Conservation (phyloP, 2,797 vertebrate species). For the Periparus ater region DNA sequence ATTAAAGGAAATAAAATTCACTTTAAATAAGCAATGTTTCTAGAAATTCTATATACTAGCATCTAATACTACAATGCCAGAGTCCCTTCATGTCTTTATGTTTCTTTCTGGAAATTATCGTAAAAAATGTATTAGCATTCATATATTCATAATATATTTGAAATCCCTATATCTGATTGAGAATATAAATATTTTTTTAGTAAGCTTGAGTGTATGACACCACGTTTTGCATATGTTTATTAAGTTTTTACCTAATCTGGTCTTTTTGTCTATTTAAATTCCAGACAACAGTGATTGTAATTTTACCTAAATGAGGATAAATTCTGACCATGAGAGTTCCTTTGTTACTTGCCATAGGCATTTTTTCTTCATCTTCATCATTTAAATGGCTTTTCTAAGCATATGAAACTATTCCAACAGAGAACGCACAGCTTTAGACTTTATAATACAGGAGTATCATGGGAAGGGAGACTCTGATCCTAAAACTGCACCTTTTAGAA, state of each 20-base stretch:
- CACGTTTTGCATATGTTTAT: background rate
- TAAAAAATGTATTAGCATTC: background rate
- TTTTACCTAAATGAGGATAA: background rate
- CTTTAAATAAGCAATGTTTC: slow-evolving; percentile 54
- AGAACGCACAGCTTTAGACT: background rate
- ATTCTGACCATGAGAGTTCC: background rate
- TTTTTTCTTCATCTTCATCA: background rate
- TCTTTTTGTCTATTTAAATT: background rate
- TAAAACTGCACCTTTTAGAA: background rate
- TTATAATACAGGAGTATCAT: background rate
- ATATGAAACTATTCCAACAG: background rate
- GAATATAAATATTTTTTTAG: background rate
- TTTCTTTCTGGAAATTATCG: background rate
- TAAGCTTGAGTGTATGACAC: background rate
- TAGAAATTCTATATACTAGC: background rate
- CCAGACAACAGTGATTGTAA: background rate
- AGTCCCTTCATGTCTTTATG: background rate
- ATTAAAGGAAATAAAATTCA: slow-evolving; percentile 29
- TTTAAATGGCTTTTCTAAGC: background rate
- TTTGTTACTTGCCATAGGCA: background rate
- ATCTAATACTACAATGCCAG: slow-evolving; percentile 31
- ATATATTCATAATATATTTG: background rate
- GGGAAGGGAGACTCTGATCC: background rate
- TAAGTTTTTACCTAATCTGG: background rate
- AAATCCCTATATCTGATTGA: background rate